Conservation (phyloP, 2,797 vertebrate species). For the Podarcis lilfordi region DNA sequence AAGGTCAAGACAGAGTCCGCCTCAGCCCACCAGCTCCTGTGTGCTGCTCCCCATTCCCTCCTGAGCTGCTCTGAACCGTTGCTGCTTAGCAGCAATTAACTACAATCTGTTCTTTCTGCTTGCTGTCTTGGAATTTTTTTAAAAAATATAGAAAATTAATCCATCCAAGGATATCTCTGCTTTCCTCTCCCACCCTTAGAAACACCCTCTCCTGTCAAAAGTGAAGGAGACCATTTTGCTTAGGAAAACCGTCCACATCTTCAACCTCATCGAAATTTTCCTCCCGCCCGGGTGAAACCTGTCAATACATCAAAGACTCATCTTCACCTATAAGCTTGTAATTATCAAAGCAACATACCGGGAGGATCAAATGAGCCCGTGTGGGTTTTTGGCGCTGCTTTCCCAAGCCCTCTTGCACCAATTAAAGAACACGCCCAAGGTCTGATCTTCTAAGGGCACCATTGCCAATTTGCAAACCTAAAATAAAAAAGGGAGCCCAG, state of each 20-base stretch:
- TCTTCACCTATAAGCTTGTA: not conserved
- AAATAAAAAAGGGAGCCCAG: too few species aligned
- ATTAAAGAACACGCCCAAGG: not conserved
- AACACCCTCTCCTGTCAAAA: slow-evolving; percentile 23
- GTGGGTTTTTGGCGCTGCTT: not conserved
- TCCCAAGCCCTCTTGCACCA: not conserved
- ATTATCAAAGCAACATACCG: not conserved
- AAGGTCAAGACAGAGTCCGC: not conserved
- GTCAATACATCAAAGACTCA: slow-evolving; percentile 4
- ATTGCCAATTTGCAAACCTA: not conserved
- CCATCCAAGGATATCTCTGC: too few species aligned
- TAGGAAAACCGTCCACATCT: not conserved
- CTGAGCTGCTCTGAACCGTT: slow-evolving; percentile 7
- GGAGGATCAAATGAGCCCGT: not conserved
- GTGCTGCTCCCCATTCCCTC: slow-evolving; percentile 38
- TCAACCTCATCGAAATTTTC: slow-evolving; percentile 12
- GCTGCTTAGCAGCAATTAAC: slow-evolving; percentile 51
- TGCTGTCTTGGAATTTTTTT: not conserved
- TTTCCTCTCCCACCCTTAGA: not conserved
- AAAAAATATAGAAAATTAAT: not conserved
- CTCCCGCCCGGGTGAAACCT: not conserved
- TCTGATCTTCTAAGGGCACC: not conserved
- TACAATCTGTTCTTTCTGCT: not conserved
- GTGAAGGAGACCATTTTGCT: slow-evolving; percentile 6
- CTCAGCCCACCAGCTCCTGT: not conserved